phyloP scores from a whole-genome alignment of 2,113 vertebrate genomes.

The Pagrus major region DNA sequence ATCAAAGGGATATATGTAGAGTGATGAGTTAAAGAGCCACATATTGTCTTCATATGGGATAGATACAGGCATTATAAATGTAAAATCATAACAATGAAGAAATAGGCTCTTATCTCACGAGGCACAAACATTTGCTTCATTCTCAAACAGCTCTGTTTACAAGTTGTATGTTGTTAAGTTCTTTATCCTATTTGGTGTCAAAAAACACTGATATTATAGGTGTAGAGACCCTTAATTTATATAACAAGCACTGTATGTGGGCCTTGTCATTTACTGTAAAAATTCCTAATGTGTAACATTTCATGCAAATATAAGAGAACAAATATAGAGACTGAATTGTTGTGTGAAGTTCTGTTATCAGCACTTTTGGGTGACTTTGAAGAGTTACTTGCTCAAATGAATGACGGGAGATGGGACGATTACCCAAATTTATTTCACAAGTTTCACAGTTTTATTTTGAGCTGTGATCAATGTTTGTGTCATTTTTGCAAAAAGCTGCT shows the following conservation, averaged over 20 bases:
- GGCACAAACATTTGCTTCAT: constrained; percentile 32
- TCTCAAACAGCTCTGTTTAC: constrained; percentile 63
- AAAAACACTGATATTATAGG: constrained; percentile 51
- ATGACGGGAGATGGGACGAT: constrained; percentile 11
- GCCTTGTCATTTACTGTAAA: constrained; percentile 73
- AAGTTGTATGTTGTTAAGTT: constrained; percentile 48
- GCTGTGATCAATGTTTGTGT: constrained; percentile 34
- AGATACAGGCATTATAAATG: constrained; percentile 27
- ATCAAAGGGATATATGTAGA: constrained; percentile 49
- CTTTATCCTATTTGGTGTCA: constrained; percentile 44
- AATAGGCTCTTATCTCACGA: constrained; percentile 19
- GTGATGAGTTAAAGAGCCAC: constrained; percentile 27
- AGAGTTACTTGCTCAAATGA: constrained; percentile 25
- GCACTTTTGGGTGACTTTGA: constrained; percentile 62
- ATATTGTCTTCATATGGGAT: constrained; percentile 21
- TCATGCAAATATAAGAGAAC: constrained; percentile 56
- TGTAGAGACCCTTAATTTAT: constrained; percentile 66
- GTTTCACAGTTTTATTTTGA: constrained; percentile 41
- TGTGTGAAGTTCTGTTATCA: constrained; percentile 48
- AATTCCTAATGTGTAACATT: constrained; percentile 61
- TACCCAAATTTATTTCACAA: constrained; percentile 6
- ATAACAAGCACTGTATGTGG: constrained; percentile 55
- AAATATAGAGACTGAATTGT: constrained; percentile 39
- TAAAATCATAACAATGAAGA: constrained; percentile 39
- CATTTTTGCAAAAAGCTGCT: constrained; percentile 5